phyloP scores from a whole-genome alignment of 2,113 vertebrate genomes.

The Arenaria interpres region DNA sequence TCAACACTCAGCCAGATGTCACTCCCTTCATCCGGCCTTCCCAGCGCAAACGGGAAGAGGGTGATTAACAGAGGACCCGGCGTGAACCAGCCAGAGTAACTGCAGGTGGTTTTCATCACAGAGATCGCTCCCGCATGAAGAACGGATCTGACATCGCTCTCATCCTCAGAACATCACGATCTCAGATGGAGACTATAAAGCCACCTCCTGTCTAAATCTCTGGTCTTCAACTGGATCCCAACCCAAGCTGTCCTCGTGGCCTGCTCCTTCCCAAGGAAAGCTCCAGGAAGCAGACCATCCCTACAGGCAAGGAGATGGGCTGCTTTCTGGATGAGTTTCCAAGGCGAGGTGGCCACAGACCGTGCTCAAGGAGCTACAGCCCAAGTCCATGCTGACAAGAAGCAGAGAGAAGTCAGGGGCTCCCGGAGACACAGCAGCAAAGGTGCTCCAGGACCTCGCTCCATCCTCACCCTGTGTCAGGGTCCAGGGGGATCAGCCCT shows the following conservation, averaged over 20 bases:
- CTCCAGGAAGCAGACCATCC: background rate
- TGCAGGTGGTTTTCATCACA: fast-evolving
- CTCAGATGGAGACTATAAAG: background rate
- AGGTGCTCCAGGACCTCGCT: background rate
- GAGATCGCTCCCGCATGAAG: background rate
- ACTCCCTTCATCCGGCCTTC: background rate
- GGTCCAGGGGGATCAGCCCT: background rate
- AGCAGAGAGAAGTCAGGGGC: background rate
- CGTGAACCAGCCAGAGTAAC: background rate
- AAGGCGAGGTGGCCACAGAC: background rate
- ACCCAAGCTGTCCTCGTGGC: background rate
- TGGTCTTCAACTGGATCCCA: background rate
- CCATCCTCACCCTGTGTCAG: background rate
- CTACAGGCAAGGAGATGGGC: background rate
- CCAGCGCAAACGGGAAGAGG: fast-evolving
- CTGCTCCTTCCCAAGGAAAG: background rate
- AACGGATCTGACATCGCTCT: background rate
- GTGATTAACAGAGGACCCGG: background rate
- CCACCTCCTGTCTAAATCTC: background rate
- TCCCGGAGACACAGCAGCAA: background rate
- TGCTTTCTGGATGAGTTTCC: background rate
- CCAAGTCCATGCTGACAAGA: fast-evolving
- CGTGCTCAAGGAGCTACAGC: background rate
- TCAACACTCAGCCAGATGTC: fast-evolving
- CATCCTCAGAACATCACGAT: background rate